Evolutionary conservation across 2,888 invertebrate genomes (phyloP).

Genomic region (Lycocerus yunnanus): DNA sequence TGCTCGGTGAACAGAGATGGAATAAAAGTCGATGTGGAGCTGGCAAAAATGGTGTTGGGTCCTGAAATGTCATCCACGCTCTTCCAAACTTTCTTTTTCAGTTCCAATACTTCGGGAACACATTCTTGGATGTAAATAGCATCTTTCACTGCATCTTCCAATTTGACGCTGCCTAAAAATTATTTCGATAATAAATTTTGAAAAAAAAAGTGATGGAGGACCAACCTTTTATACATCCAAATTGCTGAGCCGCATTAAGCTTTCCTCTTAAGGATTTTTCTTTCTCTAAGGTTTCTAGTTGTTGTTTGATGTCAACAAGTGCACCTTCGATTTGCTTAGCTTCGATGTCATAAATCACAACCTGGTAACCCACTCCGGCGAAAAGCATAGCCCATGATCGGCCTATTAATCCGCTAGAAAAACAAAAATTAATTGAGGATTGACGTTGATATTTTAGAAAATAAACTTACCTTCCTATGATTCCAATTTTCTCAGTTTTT

Average conservation of each 20-base stretch:
- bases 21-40: conserved; percentile 91
- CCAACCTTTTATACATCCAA: conserved; percentile 74
- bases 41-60: conserved; percentile 81
- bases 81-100: conserved; percentile 81
- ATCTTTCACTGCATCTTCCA: conserved; percentile 73
- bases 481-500: conserved; percentile 72
- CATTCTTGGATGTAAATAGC: conserved; percentile 91
- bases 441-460: background rate
- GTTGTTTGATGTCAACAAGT: conserved; percentile 72
- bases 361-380: conserved; percentile 88
- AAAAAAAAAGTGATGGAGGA: background rate
- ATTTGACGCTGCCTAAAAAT: conserved; percentile 64
- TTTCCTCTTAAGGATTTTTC: conserved; percentile 77
- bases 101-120: conserved; percentile 84
- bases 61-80: conserved; percentile 78
- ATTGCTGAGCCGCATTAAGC: conserved; percentile 76
- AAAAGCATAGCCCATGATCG: conserved; percentile 98
- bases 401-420: conserved; percentile 89
- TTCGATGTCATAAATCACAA: conserved; percentile 83
- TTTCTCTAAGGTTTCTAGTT: conserved; percentile 72
- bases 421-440: background rate
- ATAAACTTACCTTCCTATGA: conserved; percentile 70
- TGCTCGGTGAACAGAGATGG: conserved; percentile 86
- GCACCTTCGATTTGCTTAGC: conserved; percentile 76
- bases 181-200: background rate